A percentile compares a stretch with the other conserved stretches of the same genome.
Evolutionary conservation across 2,797 vertebrate species (phyloP).

Genomic region (Buceros bicornis): DNA sequence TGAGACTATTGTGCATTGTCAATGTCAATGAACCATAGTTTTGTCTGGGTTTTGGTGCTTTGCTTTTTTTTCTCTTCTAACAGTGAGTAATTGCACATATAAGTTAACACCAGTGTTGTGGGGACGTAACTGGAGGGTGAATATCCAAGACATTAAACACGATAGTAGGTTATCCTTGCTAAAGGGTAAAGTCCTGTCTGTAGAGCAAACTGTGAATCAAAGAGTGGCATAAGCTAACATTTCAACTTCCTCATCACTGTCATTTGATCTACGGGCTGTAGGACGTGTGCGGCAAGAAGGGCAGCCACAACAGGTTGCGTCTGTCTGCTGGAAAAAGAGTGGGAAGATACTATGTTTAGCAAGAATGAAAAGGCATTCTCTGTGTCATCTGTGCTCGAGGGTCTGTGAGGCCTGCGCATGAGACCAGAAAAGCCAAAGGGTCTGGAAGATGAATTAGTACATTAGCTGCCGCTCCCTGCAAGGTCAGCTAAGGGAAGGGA

Average conservation of each 20-base stretch:
- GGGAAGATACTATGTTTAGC: neutral
- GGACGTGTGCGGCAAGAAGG: neutral
- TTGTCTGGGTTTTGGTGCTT: neutral
- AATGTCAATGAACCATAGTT: neutral
- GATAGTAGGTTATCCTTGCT: neutral
- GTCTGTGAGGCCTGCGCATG: neutral
- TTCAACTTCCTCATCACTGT: neutral
- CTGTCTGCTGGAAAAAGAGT: neutral
- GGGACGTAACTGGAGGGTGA: neutral
- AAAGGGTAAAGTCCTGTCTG: neutral
- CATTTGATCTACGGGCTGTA: neutral
- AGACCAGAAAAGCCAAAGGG: conserved; percentile 3
- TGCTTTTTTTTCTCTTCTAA: neutral
- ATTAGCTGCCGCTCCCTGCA: neutral
- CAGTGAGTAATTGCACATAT: neutral
- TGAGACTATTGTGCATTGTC: neutral
- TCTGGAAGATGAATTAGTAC: neutral
- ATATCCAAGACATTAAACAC: neutral
- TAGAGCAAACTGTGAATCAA: neutral
- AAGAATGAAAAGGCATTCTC: neutral
- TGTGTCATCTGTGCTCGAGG: neutral
- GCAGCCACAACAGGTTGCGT: neutral
- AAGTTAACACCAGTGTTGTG: neutral
- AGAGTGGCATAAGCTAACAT: neutral
- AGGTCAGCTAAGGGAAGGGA: conserved; percentile 22